Conservation (phyloP, 1,140 invertebrate genomes). For the Drosophila suzukii region DNA sequence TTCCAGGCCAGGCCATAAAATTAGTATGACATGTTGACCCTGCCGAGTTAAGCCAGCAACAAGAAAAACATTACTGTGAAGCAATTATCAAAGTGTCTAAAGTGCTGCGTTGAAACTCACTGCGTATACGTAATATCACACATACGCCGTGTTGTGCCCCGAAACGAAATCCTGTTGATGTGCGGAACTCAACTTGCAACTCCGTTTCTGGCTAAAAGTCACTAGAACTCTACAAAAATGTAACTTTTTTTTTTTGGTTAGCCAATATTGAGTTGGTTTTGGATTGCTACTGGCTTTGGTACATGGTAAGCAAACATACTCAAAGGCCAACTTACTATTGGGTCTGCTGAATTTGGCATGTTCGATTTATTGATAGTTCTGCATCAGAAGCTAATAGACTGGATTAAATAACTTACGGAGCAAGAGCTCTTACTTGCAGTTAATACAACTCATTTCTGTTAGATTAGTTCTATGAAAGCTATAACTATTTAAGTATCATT, state of each 20-base stretch:
- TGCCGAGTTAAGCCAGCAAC: slow-evolving; percentile 26
- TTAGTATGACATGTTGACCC: slow-evolving; percentile 77
- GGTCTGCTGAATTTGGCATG: slow-evolving; percentile 30
- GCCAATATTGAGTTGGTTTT: slow-evolving; percentile 49
- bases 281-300: slow-evolving; percentile 12
- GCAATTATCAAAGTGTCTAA: slow-evolving; percentile 53
- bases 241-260: slow-evolving; percentile 39
- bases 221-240: slow-evolving; percentile 24
- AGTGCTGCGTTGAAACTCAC: slow-evolving; percentile 31
- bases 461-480: not conserved
- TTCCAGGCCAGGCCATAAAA: slow-evolving; percentile 41
- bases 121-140: slow-evolving; percentile 48
- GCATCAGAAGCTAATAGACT: slow-evolving; percentile 26
- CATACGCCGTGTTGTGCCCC: slow-evolving; percentile 25
- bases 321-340: slow-evolving; percentile 21
- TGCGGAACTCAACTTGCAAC: slow-evolving; percentile 19
- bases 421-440: not conserved
- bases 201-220: slow-evolving; percentile 13
- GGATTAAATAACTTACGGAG: slow-evolving; percentile 8
- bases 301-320: slow-evolving; percentile 15
- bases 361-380: slow-evolving; percentile 36
- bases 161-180: slow-evolving; percentile 35
- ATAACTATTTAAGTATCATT: too few species aligned
- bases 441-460: not conserved
- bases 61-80: slow-evolving; percentile 34